Evolutionary conservation across 1,140 invertebrate species (phyloP).

Genomic region (Steinernema feltiae): DNA sequence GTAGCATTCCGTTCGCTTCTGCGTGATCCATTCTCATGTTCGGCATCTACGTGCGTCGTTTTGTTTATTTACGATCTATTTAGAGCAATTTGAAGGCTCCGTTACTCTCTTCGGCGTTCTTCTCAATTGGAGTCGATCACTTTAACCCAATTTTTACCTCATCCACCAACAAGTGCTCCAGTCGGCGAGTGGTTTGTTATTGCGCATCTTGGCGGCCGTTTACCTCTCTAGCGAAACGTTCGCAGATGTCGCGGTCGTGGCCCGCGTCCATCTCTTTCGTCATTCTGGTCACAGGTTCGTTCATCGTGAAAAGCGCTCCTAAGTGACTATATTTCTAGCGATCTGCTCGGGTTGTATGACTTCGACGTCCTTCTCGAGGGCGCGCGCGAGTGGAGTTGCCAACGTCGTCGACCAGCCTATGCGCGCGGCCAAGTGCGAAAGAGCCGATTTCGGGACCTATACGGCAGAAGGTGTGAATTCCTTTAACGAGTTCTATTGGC

Average conservation of each 20-base stretch:
- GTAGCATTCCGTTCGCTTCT: too few species aligned
- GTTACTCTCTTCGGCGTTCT: neutral
- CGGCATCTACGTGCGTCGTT: too few species aligned
- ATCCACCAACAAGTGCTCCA: neutral
- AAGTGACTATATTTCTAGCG: neutral
- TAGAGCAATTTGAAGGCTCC: neutral
- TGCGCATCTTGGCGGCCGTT: neutral
- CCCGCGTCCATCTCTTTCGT: neutral
- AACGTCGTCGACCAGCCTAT: conserved; percentile 11
- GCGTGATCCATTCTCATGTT: too few species aligned
- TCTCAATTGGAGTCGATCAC: neutral
- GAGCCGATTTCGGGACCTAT: conserved; percentile 37
- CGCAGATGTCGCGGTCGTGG: neutral
- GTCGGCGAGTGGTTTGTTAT: neutral
- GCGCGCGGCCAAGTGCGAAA: conserved; percentile 35
- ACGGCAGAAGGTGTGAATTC: conserved; percentile 32
- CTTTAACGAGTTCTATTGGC: too few species aligned
- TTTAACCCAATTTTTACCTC: neutral
- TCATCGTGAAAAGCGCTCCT: neutral
- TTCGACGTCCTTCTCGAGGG: neutral
- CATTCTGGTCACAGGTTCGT: neutral
- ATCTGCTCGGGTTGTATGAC: neutral
- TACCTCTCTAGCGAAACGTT: neutral
- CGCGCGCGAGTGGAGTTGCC: neutral
- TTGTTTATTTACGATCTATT: neutral